phyloP scores from a whole-genome alignment of 2,888 invertebrate genomes.

The Hypena proboscidalis region DNA sequence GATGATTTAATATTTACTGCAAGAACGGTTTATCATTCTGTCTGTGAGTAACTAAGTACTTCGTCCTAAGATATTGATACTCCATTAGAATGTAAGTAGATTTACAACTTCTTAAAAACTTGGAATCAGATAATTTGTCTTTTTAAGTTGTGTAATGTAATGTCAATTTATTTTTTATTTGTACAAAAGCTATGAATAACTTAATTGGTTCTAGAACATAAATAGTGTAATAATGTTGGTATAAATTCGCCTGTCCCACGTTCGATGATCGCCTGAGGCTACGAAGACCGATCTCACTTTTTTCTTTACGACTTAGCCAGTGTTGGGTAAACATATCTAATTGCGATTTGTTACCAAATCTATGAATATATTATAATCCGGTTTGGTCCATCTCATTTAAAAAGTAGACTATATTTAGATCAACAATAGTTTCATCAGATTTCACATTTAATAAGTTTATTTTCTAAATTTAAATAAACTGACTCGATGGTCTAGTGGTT shows the following conservation, averaged over 20 bases:
- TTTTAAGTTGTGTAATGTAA: background rate
- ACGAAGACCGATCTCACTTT: constrained; percentile 47
- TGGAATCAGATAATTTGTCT: background rate
- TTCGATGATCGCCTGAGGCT: constrained; percentile 49
- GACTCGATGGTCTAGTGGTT: too few relatives aligned
- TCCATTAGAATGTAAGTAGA: too few relatives aligned
- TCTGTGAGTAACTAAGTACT: constrained; percentile 19
- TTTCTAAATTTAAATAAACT: too few relatives aligned
- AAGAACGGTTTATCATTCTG: constrained; percentile 27
- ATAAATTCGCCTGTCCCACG: constrained; percentile 51
- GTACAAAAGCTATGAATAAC: constrained; percentile 27
- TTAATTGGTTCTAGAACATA: constrained; percentile 62
- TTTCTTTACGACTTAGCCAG: constrained; percentile 51
- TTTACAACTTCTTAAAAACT: too few relatives aligned
- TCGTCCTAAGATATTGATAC: too few relatives aligned
- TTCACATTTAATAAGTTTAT: background rate
- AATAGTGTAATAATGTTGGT: constrained; percentile 53
- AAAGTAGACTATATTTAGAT: constrained; percentile 36
- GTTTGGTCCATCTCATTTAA: constrained; percentile 40
- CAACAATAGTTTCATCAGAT: constrained; percentile 24
- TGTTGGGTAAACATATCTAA: constrained; percentile 67
- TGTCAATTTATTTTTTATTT: background rate
- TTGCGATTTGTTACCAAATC: constrained; percentile 68
- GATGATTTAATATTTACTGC: constrained; percentile 24
- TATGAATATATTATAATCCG: constrained; percentile 57